Conservation (phyloP, 2,888 invertebrate genomes). For the Neuroscelio doddi region DNA sequence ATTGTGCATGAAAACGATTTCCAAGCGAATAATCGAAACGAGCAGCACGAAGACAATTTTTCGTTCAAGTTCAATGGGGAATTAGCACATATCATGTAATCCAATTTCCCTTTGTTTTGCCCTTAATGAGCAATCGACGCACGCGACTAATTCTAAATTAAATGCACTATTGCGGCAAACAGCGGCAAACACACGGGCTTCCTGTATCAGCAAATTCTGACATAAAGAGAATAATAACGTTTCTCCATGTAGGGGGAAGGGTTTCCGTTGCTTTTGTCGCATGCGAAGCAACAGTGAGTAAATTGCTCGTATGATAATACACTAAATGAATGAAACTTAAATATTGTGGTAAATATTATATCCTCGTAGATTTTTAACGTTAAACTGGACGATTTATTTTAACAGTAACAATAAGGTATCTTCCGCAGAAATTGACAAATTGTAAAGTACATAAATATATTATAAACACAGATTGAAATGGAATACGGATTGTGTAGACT, state of each 20-base stretch:
- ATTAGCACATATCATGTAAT: slow-evolving; percentile 22
- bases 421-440: too few species aligned
- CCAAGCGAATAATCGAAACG: slow-evolving; percentile 6
- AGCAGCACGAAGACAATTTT: slow-evolving; percentile 11
- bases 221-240: slow-evolving; percentile 53
- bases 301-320: slow-evolving; percentile 10
- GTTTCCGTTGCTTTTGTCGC: slow-evolving; percentile 23
- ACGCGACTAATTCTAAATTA: slow-evolving; percentile 56
- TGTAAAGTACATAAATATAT: too few species aligned
- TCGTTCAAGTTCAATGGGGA: slow-evolving; percentile 12
- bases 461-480: too few species aligned
- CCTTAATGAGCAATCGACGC: slow-evolving; percentile 55
- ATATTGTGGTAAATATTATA: too few species aligned
- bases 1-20: slow-evolving; percentile 1
- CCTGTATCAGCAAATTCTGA: slow-evolving; percentile 42
- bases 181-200: slow-evolving; percentile 31
- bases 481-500: too few species aligned
- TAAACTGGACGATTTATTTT: too few species aligned
- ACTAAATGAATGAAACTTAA: background rate
- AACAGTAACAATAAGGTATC: too few species aligned
- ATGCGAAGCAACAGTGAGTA: slow-evolving; percentile 22
- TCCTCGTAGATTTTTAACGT: too few species aligned
- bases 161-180: slow-evolving; percentile 36
- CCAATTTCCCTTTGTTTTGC: slow-evolving; percentile 49
- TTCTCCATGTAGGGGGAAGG: slow-evolving; percentile 23